These are phyloP conservation scores for Porphyrio hochstetteri DNA, from an alignment of 2,113 vertebrate genomes.

Conservation along the genomic window DNA sequence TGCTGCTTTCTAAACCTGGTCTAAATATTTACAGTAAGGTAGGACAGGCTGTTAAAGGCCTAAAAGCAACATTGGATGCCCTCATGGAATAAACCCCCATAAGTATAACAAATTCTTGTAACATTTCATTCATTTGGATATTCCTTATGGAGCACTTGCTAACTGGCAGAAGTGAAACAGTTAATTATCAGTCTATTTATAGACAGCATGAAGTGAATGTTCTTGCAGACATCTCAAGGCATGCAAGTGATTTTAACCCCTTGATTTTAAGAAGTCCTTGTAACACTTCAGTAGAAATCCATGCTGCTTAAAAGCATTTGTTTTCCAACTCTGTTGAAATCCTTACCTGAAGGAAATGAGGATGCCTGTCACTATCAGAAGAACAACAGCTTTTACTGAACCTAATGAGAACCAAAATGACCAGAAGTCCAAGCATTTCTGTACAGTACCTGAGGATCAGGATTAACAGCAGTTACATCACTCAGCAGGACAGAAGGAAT, in stretches of 20 bases:
- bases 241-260: neutral
- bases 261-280: neutral
- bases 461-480: constrained; percentile 44
- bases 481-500: constrained; percentile 66
- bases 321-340: neutral
- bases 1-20: neutral
- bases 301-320: neutral
- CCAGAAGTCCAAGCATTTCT: neutral
- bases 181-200: neutral
- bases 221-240: neutral
- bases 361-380: neutral
- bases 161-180: neutral
- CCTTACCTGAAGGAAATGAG: neutral
- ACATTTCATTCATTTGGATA: neutral
- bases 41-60: neutral
- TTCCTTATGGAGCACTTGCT: neutral
- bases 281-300: neutral
- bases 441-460: constrained; percentile 64
- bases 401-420: neutral
- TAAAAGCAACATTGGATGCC: neutral
- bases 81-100: neutral
- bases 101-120: neutral
- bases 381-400: neutral
- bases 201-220: neutral
- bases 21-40: neutral